Evolutionary conservation across 2,113 vertebrate species (phyloP), one percentile per base, ranked within the genome.

Genomic region (Oophaga pumilio): DNA sequence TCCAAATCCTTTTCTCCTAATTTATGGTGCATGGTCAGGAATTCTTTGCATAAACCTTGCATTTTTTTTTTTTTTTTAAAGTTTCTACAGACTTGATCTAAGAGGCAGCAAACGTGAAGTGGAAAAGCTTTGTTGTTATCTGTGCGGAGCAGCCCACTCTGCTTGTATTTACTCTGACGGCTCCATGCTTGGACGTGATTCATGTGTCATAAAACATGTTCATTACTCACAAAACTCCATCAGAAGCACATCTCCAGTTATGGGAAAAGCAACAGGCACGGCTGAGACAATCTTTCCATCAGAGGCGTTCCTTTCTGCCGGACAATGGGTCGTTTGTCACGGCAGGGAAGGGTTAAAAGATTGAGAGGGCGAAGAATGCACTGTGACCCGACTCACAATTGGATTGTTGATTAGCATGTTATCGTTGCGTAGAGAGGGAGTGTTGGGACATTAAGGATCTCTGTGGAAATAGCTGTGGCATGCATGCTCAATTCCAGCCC

Each of bases 321-420:
- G 60, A 88, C 87, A 88, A 88, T 88, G 79, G 78, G 80, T 84
- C 78, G 71, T 68, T 76, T 88, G 87, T 88, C 18, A 77, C 59
- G 50, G 81, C 59, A 66, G 80, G 49, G 57, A 88, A 84, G 87
- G 81, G 87, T 88, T 88, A 88, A 88, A 66, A 84, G 81, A 82
- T 88, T 84, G 87, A 84, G 81, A 88, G 87, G 87, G 87, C 71
- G 60, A 83, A 88, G 81, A 83, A 83, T 88, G 87, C 57, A 83
- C 71, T 60, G 59, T 88, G 87, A 88, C 87, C 86, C 80, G 43
- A 49, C 73, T 66, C 50, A 83, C 87, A 88, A 88, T 84, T 88
- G 87, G 87, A 62, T 66, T 84, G 81, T 22, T 88, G 84, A 88
- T 84, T 56, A 88, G 81, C 69, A 76, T 66, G 77, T 84, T 84